Base-by-base conservation (phyloP, 2,888 invertebrate genomes). In the Elysia crispata region DNA sequence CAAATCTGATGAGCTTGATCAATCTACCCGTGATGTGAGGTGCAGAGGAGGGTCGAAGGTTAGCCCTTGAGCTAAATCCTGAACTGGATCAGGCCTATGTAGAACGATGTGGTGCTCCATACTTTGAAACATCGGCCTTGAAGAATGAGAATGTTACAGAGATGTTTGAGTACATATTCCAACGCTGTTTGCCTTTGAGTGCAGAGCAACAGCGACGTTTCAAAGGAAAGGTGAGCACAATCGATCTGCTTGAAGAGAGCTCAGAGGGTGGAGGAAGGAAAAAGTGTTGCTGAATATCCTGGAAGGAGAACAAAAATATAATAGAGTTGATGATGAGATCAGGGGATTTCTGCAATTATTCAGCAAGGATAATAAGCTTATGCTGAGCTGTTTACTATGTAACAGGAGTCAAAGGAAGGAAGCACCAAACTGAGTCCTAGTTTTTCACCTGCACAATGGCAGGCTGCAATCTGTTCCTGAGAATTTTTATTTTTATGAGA, bases 71-170 rank as follows among this genome's bases (percentile, higher is more conserved):
- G 76, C 87, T 89, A 49, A 90, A 90, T 54, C 83, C 84, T 60
- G 83, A 86, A 23, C 80, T 89, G 11, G 86, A 89, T 73, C 54
- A 86, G 1, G 82, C 80, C 33, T 86, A 41, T 11, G 41, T 41
- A 41, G 41, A 41, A 11, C 3, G 11, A 11, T 41, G 41, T 41
- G 41, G 41, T 11, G 86, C 41, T 41, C 91, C 91, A 0, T 91
- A 90, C 83, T 92, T 91, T 85, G 91, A 91, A 81, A 91, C 92
- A 0, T 91, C 91, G 5, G 90, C 91, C 84, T 82, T 89, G 50
- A 86, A 83, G 30, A 91, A 91, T 25, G 83, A 86, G 23, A 88
- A 89, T 82, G 90, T 92, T 20, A 83, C 85, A 8, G 84, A 88
- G 54, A 88, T 90, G 73, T 92, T 92, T 86, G 91, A 92, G 78